These are phyloP conservation scores for Drepana arcuata DNA, from an alignment of 1,140 invertebrate species.

Conservation along the genomic window DNA sequence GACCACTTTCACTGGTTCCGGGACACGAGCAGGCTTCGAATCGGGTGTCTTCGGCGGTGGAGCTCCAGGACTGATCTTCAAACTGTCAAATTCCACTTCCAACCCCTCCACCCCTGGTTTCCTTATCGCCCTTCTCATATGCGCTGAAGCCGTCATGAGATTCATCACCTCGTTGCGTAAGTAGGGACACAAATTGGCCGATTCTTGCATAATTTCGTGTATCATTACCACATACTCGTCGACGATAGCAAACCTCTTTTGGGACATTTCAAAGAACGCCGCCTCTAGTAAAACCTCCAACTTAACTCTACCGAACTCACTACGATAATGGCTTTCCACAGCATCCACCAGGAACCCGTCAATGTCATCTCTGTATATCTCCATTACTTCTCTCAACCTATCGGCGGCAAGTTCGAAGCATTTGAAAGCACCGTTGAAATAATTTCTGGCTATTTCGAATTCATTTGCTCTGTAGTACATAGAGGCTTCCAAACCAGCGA, in stretches of 20 bases:
- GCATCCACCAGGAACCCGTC: slow-evolving; percentile 22
- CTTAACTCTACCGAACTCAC: slow-evolving; percentile 20
- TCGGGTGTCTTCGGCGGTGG: slow-evolving; percentile 31
- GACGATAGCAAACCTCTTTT: slow-evolving; percentile 17
- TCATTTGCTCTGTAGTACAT: slow-evolving; percentile 41
- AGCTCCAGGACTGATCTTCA: slow-evolving; percentile 30
- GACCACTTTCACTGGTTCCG: slow-evolving; percentile 15
- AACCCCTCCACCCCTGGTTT: slow-evolving; percentile 12
- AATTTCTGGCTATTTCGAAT: slow-evolving; percentile 34
- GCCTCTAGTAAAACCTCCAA: slow-evolving; percentile 38
- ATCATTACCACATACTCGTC: slow-evolving; percentile 34
- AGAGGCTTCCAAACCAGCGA: slow-evolving; percentile 28
- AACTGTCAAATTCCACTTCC: slow-evolving; percentile 32
- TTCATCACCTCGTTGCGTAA: slow-evolving; percentile 40
- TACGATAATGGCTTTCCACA: slow-evolving; percentile 3
- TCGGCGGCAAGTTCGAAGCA: slow-evolving; percentile 21
- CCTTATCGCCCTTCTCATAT: slow-evolving; percentile 13
- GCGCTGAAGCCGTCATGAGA: slow-evolving; percentile 30
- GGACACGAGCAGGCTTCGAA: slow-evolving; percentile 11
- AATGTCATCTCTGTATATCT: slow-evolving; percentile 10
- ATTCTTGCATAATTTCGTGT: slow-evolving; percentile 30
- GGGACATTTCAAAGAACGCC: slow-evolving; percentile 33
- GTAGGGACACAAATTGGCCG: slow-evolving; percentile 17
- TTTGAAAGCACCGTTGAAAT: slow-evolving; percentile 30
- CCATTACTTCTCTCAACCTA: slow-evolving; percentile 21